Base-by-base conservation (phyloP, 2,797 vertebrate genomes). In the Hippocampus kuda region DNA sequence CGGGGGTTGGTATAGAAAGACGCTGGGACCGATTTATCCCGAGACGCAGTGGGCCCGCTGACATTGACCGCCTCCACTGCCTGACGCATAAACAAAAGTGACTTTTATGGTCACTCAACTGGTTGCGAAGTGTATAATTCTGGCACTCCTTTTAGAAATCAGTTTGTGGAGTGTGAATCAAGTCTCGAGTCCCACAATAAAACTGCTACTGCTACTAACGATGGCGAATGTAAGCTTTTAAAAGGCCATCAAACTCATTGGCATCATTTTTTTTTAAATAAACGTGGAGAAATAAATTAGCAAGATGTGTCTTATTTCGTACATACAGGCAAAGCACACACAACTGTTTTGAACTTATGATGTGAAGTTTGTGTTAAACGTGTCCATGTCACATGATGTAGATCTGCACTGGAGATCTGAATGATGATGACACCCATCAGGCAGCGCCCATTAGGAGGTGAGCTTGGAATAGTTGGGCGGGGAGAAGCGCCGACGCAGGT, bases 401-500 rank as follows among this genome's bases (percentile, higher is more conserved):
- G 57, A 30, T 60, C 26, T 59, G 56, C 56, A 59, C 13, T 24
- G 24, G 24, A 27, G 1, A n/a, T n/a, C n/a, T 24, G 53, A 12
- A 56, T 59, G 56, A 59, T 3, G 26, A 46, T 16, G 56, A 7
- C 57, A 34, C 15, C 27, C 57, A 16, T 11, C 57, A 18, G 13
- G 12, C 15, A 16, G 41, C 1, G 41, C 65, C 64, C 63, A 75
- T 71, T 87, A 88, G 8, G 95, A 89, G 0, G 95, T 98, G 65
- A 99, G 92, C 88, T 99, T 99, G 0, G 96, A 99, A 89, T 99
- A 99, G 90, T 88, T 99, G 70, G 97, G 97, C 0, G 97, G 97
- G 4, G 97, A 99, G 89, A 99, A 99, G 71, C 95, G 94, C 70
- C 95, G 79, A 6, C 96, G 90, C 80, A 99, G 93, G 85, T 99